Base-by-base conservation (phyloP, 2,113 vertebrate genomes). In the Alouatta palliata region DNA sequence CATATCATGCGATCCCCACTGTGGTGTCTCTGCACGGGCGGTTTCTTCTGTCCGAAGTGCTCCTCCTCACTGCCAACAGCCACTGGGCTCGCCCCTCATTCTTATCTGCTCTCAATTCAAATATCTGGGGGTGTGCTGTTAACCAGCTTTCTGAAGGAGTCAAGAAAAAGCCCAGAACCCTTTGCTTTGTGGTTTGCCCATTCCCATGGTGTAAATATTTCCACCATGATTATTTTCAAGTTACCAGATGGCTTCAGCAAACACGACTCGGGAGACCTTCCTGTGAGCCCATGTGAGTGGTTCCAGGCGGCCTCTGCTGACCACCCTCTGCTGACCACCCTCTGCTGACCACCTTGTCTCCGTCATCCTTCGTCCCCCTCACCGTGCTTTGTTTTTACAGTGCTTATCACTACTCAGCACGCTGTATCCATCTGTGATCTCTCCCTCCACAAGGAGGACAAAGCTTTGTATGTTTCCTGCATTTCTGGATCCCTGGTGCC, bases 351-450 rank as follows among this genome's bases (percentile, higher is more conserved):
- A 19, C 54, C 27, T 12, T 49, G 43, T 32, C 35, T 40, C 3
- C 11, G 30, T 32, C 35, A 6, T 47, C 37, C 45, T 16, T 4
- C 19, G 3, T 52, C 75, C 64, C 20, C 35, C 49, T 49, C 37
- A n/a, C 16, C 2, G 17, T 13, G 20, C 9, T 49, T 8, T 17
- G 0, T 9, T 37, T 79, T 64, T 37, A 12, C 6, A 0, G 66
- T 20, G 2, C 17, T 32, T 12, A 35, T 6, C 54, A 40, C 70
- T 11, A 0, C 81, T 16, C 1, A 3, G 70, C 54, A 4, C 8
- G 1, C 16, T 40, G 2, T 5, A 0, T 11, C 1, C 0, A 10
- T 8, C 23, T n/a, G 12, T 52, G 25, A n/a, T 23, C 20, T 49
- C 16, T 19, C 5, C 58, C 21, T 12, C 27, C 21, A 45, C 5